Conservation (phyloP, 2,888 invertebrate species). For the Euzophera pinguis region DNA sequence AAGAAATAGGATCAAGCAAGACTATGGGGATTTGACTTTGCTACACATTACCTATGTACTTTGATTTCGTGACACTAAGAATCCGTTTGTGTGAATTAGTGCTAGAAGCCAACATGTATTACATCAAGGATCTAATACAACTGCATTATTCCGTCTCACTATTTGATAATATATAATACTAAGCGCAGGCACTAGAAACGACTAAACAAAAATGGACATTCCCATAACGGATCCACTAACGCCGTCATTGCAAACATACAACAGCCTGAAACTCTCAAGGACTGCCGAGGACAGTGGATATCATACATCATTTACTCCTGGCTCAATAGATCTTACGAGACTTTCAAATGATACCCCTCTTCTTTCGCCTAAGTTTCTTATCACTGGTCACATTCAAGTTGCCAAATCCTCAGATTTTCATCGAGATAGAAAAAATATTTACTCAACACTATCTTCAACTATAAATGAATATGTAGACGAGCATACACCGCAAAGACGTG, state of each 20-base stretch:
- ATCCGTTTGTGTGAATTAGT: no score
- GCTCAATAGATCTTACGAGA: conserved; percentile 56
- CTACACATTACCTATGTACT: no score
- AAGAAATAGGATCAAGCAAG: no score
- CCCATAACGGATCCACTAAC: conserved; percentile 49
- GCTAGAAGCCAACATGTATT: no score
- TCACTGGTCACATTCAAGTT: conserved; percentile 41
- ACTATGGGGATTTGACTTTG: no score
- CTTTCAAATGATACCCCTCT: conserved; percentile 48
- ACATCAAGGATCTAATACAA: not conserved
- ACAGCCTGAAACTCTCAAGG: conserved; percentile 46
- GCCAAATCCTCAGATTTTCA: conserved; percentile 41
- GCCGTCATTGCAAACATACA: conserved; percentile 41
- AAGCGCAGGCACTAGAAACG: not conserved
- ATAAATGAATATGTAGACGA: not conserved
- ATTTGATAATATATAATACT: not conserved
- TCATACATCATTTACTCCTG: conserved; percentile 63
- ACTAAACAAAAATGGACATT: conserved; percentile 47
- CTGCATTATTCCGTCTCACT: not conserved
- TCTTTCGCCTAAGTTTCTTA: conserved; percentile 36
- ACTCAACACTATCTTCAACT: conserved; percentile 22
- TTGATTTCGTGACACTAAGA: no score
- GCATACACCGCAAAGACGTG: conserved; percentile 48
- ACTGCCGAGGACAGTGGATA: conserved; percentile 69
- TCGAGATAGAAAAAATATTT: conserved; percentile 28